A percentile compares a stretch with the other conserved stretches of the same genome.
Evolutionary conservation across 2,113 vertebrate genomes (phyloP).

Genomic region (Elephantulus edwardii): DNA sequence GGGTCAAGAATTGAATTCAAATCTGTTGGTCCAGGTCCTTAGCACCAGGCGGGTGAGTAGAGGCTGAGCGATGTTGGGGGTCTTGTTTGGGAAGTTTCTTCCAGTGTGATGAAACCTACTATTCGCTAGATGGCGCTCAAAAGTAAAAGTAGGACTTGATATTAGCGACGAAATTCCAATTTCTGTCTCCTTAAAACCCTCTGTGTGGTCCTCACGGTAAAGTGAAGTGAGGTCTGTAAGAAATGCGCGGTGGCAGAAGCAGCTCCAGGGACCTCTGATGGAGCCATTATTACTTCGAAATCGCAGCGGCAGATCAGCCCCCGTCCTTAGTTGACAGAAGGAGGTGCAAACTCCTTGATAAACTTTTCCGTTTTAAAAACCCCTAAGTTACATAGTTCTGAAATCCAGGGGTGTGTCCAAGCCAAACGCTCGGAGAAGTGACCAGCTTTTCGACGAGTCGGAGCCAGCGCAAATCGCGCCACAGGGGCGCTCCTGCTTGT

Average conservation of each 20-base stretch:
- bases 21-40: background rate
- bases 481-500: background rate
- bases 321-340: background rate
- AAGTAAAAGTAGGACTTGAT: background rate
- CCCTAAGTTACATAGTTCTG: background rate
- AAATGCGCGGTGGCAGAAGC: background rate
- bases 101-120: background rate
- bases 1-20: background rate
- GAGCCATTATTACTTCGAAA: background rate
- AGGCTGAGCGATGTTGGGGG: too few relatives aligned
- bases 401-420: background rate
- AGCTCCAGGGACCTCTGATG: background rate
- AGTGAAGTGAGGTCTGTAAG: background rate
- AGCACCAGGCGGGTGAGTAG: rapidly evolving
- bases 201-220: rapidly evolving
- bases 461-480: too few relatives aligned
- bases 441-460: background rate
- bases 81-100: background rate
- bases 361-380: background rate
- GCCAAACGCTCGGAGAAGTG: background rate
- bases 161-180: background rate
- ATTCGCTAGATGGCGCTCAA: conserved; percentile 80
- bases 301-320: background rate
- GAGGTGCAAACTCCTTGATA: background rate
- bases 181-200: background rate